Percentiles rank a stretch among this genome's conserved stretches.
Evolutionary conservation across 2,888 invertebrate species (phyloP).

Genomic region (Drosophila emarginata): DNA sequence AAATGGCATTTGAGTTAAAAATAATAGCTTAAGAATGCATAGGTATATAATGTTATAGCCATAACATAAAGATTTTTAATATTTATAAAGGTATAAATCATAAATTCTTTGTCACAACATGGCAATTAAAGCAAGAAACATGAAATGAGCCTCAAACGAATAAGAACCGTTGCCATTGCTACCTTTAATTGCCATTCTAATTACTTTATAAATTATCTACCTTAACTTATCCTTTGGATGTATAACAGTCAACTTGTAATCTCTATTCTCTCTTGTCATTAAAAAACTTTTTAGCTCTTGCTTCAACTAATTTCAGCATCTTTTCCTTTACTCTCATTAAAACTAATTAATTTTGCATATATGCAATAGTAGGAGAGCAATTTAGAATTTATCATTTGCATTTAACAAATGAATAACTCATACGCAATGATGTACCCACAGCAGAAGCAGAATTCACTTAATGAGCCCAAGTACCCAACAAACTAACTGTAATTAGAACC

Average conservation of each 20-base stretch:
- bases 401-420: conserved; percentile 46
- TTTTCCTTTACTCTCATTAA: conserved; percentile 11
- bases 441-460: conserved; percentile 1
- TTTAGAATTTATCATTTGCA: conserved; percentile 40
- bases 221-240: too few relatives aligned
- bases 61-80: neutral
- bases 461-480: conserved; percentile 9
- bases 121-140: too few relatives aligned
- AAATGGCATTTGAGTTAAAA: conserved; percentile 3
- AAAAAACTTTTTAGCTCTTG: conserved; percentile 27
- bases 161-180: neutral
- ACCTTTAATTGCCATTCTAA: neutral
- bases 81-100: neutral
- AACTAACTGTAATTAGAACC: conserved; percentile 39
- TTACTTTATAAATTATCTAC: neutral
- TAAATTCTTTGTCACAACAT: too few relatives aligned
- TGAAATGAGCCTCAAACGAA: too few relatives aligned
- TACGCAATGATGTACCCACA: conserved; percentile 35
- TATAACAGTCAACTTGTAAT: too few relatives aligned
- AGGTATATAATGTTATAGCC: conserved; percentile 10
- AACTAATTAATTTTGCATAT: conserved; percentile 55
- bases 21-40: conserved; percentile 35
- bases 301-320: neutral
- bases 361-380: conserved; percentile 27
- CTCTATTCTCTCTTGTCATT: neutral